Evolutionary conservation across 2,888 invertebrate genomes (phyloP), one percentile per base, ranked within the genome.

Genomic region (Itoplectis maculator): DNA sequence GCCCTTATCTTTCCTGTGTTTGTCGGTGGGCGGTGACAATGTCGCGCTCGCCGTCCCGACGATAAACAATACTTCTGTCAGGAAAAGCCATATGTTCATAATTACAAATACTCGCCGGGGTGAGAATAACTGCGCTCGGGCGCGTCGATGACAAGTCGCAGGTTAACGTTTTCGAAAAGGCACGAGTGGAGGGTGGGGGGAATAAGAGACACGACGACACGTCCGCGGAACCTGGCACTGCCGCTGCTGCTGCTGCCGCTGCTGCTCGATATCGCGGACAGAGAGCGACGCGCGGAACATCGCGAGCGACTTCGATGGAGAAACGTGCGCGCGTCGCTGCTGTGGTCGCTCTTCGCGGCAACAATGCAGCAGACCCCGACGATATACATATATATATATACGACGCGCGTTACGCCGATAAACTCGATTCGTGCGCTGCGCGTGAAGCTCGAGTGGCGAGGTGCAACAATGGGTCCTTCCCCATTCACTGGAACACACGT

Each of bases 11-110:
- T 82, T 85, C 42, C 61, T 79, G 56, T 81, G 75, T 76, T 86
- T 85, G 42, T 79, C 84, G 42, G 77, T 81, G 15, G 87, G 87
- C 45, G 88, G 88, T 45, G 88, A 88, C 51, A 88, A 79, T 7
- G 87, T 88, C 47, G 83, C 81, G 23, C 42, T 61, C 13, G 79
- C 79, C 76, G 76, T 74, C 13, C 63, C 77, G 59, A 81, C 51
- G 65, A 84, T 61, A n/a, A 86, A 77, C 63, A 81, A 84, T 54
- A 78, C 47, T n/a, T 40, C 70, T 37, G 82, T 35, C 61, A 81
- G 61, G 42, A 73, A 2, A 56, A 84, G 66, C 81, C 84, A 84
- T 81, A 69, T 40, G 54, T 84, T 86, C 86, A 86, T 87, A 70
- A 77, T 85, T 75, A 79, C 66, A 61, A 69, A 69, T 56, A 54